phyloP scores from a whole-genome alignment of 2,113 vertebrate species.

The Chlamydotis undulata region DNA sequence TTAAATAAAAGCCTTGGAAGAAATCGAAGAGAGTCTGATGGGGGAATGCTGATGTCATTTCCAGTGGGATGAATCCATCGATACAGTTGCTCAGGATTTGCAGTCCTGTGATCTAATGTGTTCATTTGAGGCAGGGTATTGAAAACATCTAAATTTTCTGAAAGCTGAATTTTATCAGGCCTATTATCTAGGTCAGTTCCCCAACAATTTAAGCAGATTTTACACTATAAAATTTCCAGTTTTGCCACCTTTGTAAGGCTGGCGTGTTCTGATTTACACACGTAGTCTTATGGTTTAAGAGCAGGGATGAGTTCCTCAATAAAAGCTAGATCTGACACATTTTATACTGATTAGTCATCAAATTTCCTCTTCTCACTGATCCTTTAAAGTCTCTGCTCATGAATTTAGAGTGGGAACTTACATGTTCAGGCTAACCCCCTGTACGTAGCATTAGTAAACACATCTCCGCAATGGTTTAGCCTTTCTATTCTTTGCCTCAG shows the following conservation, averaged over 20 bases:
- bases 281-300: background rate
- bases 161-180: background rate
- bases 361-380: background rate
- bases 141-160: background rate
- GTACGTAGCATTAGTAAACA: background rate
- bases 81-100: background rate
- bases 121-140: background rate
- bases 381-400: background rate
- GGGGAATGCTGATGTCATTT: background rate
- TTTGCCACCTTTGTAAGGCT: background rate
- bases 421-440: background rate
- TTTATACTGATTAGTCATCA: background rate
- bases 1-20: background rate
- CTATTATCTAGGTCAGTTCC: background rate
- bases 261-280: background rate
- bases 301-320: background rate
- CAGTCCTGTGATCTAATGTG: background rate
- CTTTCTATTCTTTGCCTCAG: background rate
- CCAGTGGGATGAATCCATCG: background rate
- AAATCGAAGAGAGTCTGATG: background rate
- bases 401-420: background rate
- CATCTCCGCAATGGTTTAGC: background rate
- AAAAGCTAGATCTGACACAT: background rate
- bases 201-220: background rate
- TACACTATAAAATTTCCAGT: background rate